Percentiles rank a stretch among this genome's conserved stretches.
Conservation (phyloP, 2,888 invertebrate species). For the Fissipunctia ypsillon region DNA sequence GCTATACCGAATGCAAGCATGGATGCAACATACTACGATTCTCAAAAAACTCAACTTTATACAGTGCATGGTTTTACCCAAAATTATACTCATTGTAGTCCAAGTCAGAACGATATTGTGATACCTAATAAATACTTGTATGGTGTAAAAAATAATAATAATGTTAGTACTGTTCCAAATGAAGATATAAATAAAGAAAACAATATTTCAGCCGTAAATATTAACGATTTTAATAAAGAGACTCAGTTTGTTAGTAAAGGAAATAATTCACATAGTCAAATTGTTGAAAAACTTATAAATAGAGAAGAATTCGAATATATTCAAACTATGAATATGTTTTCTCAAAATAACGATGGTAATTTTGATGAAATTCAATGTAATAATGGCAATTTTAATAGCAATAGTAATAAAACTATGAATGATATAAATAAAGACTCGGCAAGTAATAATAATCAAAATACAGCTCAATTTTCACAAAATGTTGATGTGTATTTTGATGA, state of each 20-base stretch:
- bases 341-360: conserved; percentile 17
- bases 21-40: conserved; percentile 55
- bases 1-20: not conserved
- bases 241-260: not conserved
- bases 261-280: not conserved
- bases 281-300: not conserved
- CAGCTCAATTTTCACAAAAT: conserved; percentile 39
- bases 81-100: conserved; percentile 73
- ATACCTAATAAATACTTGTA: conserved; percentile 70
- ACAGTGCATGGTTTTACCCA: conserved; percentile 68
- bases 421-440: conserved; percentile 12
- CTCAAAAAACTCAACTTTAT: conserved; percentile 68
- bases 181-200: conserved; percentile 3
- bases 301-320: conserved; percentile 4
- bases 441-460: not conserved
- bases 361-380: conserved; percentile 12
- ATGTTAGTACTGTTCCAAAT: not conserved
- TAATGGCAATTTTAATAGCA: not conserved
- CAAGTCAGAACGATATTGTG: conserved; percentile 72
- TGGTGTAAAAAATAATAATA: conserved; percentile 35
- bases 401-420: not conserved
- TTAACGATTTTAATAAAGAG: not conserved
- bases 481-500: conserved; percentile 48
- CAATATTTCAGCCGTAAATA: not conserved
- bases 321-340: conserved; percentile 29